Percentiles rank a stretch among this genome's conserved stretches.
These are phyloP conservation scores for Chloroceryle inda DNA, from an alignment of 2,797 vertebrate species.

Conservation along the genomic window DNA sequence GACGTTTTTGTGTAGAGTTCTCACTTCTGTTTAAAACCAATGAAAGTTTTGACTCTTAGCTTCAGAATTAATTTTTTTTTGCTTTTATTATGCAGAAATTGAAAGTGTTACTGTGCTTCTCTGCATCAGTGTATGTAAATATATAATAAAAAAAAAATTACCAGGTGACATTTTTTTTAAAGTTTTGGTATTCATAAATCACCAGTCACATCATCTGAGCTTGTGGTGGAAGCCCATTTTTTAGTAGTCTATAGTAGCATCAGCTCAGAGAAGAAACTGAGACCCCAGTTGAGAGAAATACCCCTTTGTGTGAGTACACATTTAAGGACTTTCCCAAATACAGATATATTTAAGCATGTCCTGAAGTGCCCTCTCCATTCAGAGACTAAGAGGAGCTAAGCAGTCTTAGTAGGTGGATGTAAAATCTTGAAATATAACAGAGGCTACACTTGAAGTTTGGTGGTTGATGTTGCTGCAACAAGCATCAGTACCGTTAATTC, in stretches of 20 bases:
- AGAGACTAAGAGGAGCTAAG: slow-evolving; percentile 51
- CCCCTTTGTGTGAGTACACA: neutral
- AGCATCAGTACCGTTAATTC: neutral
- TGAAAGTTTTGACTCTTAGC: neutral
- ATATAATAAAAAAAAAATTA: neutral
- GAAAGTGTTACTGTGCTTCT: neutral
- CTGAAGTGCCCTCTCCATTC: slow-evolving; percentile 2
- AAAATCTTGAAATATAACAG: slow-evolving; percentile 17
- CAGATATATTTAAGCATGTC: neutral
- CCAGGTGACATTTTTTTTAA: neutral
- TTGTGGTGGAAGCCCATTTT: slow-evolving; percentile 21
- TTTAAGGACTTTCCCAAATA: neutral
- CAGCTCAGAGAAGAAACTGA: neutral
- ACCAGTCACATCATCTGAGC: slow-evolving; percentile 16
- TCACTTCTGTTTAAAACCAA: neutral
- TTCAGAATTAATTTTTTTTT: neutral
- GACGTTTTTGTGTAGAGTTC: neutral
- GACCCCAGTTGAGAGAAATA: neutral
- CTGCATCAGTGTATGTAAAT: neutral
- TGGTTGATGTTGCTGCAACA: slow-evolving; percentile 8
- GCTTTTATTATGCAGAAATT: neutral
- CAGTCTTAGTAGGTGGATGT: neutral
- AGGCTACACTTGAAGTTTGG: slow-evolving; percentile 11
- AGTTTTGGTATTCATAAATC: slow-evolving; percentile 14
- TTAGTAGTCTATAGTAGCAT: neutral